Base-by-base conservation (phyloP, 2,888 invertebrate genomes). In the Augiades crinisus region DNA sequence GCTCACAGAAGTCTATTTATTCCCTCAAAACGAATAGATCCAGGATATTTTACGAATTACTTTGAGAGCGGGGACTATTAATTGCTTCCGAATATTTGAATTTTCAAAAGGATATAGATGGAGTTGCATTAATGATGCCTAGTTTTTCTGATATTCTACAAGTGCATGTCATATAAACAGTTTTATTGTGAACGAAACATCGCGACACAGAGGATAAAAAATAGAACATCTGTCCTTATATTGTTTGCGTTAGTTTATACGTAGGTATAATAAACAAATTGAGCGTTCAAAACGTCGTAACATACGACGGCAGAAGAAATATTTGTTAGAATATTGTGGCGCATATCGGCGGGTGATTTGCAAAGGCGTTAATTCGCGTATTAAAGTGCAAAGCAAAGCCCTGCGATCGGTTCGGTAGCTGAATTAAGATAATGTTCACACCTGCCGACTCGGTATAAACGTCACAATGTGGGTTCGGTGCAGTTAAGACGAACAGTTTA, bases 371-470 rank as follows among this genome's bases (percentile, higher is more conserved):
- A 53, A 60, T 58, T 53, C 55, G 53, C 52, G 57, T 56, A 53
- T 60, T 77, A 72, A 78, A 78, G 73, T 72, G 68, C 59, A 67
- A 69, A 68, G 69, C 74, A 54, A 57, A 73, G 72, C 72, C 62
- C 68, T 22, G n/a, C 72, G 75, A 75, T 78, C 75, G 72, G 68
- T 70, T 76, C 79, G 75, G 83, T 81, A 80, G 85, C 78, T 79
- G 81, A 81, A 86, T 87, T 84, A 85, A 88, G 88, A 87, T 89
- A 86, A 89, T 84, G 78, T 84, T 88, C 81, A 81, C 89, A 89
- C 88, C 87, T 88, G 85, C 77, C 68, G 72, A 63, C 63, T 73
- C 69, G 68, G 74, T 76, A 76, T 76, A 78, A 79, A 81, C 80
- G 86, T 87, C 84, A 78, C 81, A 77, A 73, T 75, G 74, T 71